Evolutionary conservation across 2,888 invertebrate genomes (phyloP), one percentile per base, ranked within the genome.

Genomic region (Lymantria monacha): DNA sequence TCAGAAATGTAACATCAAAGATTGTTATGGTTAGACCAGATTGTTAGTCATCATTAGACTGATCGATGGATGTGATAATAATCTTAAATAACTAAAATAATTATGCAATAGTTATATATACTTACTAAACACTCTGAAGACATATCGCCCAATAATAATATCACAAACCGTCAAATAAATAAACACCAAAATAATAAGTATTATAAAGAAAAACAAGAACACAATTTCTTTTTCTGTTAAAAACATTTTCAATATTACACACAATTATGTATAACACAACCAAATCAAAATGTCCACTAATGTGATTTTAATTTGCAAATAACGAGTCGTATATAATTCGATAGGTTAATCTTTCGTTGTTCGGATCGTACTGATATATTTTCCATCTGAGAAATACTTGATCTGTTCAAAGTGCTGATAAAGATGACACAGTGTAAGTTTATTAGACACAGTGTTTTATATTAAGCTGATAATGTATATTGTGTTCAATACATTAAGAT

Each of bases 151-250:
- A 33, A 90, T 70, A 9, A 86, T 49, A 8, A 83, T 48, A 55
- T 90, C 89, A 61, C 90, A 90, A 1, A 87, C 58, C 46, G 83
- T 81, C 48, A 90, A 62, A 56, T 90, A 90, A 14, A 77, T 50
- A 8, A 83, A 68, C 57, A 89, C 76, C 0, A 86, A 30, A 7
- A 81, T 56, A 0, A 90, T 46, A 9, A 81, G 50, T 9, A 71
- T 56, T 10, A 80, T 54, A 3, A 78, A 48, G 41, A 85, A 83
- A 9, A 79, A 56, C 30, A 90, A 33, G 57, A 77, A 86, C 46
- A 76, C 73, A 0, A 82, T 38, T 49, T 87, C 87, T 52, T 78
- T 87, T 3, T 65, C 48, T 30, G 53, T 70, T 5, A 86, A 54
- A 77, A 76, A 81, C 87, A 89, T 89, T 57, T 68, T 72, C 37